Evolutionary conservation across 2,888 invertebrate genomes (phyloP).

Genomic region (Sphecodes monilicornis): DNA sequence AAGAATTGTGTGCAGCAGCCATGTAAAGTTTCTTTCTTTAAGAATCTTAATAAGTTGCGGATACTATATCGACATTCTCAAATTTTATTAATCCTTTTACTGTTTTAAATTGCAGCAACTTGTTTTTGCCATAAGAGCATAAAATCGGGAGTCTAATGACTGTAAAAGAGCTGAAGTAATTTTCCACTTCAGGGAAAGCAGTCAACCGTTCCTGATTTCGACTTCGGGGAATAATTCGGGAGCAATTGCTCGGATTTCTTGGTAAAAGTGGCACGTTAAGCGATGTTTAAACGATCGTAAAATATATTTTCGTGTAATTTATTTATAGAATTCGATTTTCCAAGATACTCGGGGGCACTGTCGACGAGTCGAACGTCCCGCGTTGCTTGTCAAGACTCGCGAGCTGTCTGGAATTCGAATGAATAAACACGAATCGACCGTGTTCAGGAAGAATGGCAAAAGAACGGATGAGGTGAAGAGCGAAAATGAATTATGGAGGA

Average conservation of each 20-base stretch:
- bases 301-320: slow-evolving; percentile 34
- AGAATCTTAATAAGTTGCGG: no score
- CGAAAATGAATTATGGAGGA: slow-evolving; percentile 75
- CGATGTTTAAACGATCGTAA: neutral
- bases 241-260: slow-evolving; percentile 3
- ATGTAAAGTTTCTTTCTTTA: no score
- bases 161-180: neutral
- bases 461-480: slow-evolving; percentile 66
- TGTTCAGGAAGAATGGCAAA: slow-evolving; percentile 69
- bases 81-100: neutral
- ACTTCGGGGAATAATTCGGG: neutral
- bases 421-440: slow-evolving; percentile 71
- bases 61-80: neutral
- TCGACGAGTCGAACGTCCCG: slow-evolving; percentile 18
- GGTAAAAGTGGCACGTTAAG: neutral
- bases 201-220: neutral
- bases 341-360: slow-evolving; percentile 22
- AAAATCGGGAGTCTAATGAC: neutral
- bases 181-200: neutral
- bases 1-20: no score
- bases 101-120: neutral
- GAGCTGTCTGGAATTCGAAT: slow-evolving; percentile 76
- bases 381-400: slow-evolving; percentile 56
- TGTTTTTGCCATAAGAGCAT: neutral
- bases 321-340: slow-evolving; percentile 43